Base-by-base conservation (phyloP, 2,888 invertebrate species). In the Phasia obesa region DNA sequence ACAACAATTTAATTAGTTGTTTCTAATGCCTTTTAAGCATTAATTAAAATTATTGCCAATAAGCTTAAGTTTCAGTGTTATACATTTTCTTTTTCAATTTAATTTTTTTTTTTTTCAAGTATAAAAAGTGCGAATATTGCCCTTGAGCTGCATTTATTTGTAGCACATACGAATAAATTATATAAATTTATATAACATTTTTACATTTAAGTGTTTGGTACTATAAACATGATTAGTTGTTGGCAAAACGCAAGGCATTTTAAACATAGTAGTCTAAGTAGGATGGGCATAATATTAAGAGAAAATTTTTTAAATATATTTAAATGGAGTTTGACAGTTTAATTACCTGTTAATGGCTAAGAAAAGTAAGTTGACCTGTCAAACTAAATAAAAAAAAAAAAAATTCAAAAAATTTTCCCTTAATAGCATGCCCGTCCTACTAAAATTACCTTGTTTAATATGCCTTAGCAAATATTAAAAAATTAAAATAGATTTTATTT, bases 81-180 rank as follows among this genome's bases (percentile, higher is more conserved):
- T 67, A 38, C n/a, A 38, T 57, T n/a, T n/a, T n/a, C n/a, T n/a
- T n/a, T n/a, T n/a, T n/a, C n/a, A n/a, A n/a, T n/a, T n/a, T n/a
- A n/a, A 23, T 65, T 42, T 65, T 42, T 70, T 49, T 64, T 51
- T 35, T 17, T 42, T 59, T 49, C 38, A 49, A 49, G 47, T 53
- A 81, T 38, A 73, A 74, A 75, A 75, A 79, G 79, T 83, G 79
- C 79, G 71, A 83, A 62, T 83, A 64, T 42, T 67, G 67, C 27
- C 83, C 83, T 83, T 83, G 83, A 83, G 76, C 83, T 62, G 79
- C 67, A 83, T 83, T 79, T 51, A 21, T 44, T 64, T 57, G 35
- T 51, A n/a, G 13, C 5, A 17, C 44, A 67, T 35, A 19, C 19
- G 59, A n/a, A 44, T n/a, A n/a, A n/a, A n/a, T n/a, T n/a, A n/a